Percentiles rank a stretch among this genome's conserved stretches.
phyloP scores from a whole-genome alignment of 2,113 vertebrate species.

The Micronycteris hirsuta region DNA sequence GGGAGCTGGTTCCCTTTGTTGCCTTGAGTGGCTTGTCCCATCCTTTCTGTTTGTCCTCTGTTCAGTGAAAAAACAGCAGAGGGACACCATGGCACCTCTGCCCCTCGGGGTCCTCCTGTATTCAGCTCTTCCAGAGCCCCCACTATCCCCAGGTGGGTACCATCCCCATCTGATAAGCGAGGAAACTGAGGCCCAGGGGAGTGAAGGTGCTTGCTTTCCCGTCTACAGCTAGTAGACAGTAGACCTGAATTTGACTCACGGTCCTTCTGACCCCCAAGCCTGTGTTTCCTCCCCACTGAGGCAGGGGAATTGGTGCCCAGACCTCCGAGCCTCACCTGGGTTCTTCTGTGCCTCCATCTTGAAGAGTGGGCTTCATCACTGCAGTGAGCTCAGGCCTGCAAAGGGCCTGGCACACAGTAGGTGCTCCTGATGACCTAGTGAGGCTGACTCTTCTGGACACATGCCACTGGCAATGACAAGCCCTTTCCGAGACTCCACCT shows the following conservation, averaged over 20 bases:
- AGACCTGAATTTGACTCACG: neutral
- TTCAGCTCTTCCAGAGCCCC: neutral
- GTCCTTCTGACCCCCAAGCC: neutral
- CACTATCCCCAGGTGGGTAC: accelerated
- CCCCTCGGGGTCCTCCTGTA: neutral
- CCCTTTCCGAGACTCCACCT: slow-evolving; percentile 85
- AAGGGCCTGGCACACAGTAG: accelerated
- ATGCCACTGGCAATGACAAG: neutral
- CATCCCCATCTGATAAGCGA: neutral
- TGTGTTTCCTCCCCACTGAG: neutral
- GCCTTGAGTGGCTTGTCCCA: neutral
- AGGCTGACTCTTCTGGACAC: accelerated
- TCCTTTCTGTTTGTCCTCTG: too few species aligned
- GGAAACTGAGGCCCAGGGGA: neutral
- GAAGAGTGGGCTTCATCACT: neutral
- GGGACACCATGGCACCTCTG: accelerated
- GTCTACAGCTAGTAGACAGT: neutral
- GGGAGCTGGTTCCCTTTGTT: neutral
- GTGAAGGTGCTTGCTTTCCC: neutral
- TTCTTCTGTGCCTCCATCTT: accelerated
- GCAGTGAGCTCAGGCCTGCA: neutral
- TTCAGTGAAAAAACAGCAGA: neutral
- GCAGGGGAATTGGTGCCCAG: neutral
- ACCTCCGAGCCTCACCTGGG: neutral
- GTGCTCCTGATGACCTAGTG: neutral